phyloP scores from a whole-genome alignment of 2,797 vertebrate species.

The Monodelphis domestica region DNA sequence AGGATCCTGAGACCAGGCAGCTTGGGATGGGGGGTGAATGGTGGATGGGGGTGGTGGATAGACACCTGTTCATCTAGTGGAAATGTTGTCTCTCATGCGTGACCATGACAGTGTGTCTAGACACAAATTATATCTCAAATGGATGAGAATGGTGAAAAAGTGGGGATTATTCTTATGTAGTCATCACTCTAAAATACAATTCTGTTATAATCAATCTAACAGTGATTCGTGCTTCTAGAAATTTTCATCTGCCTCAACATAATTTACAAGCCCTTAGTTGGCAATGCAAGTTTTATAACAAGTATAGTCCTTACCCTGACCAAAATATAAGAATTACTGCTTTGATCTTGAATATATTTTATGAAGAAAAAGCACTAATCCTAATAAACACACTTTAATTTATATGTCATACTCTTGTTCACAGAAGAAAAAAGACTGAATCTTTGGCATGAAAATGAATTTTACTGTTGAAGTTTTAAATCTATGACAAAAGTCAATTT shows the following conservation, averaged over 20 bases:
- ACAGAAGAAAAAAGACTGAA: neutral
- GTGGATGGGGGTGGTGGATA: too few species aligned
- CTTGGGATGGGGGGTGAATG: neutral
- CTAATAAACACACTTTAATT: neutral
- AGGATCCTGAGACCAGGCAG: neutral
- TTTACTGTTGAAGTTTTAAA: neutral
- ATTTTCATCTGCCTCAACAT: neutral
- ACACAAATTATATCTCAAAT: neutral
- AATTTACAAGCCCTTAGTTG: neutral
- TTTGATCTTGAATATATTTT: neutral
- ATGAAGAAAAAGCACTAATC: neutral
- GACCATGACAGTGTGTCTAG: neutral
- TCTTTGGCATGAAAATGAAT: neutral
- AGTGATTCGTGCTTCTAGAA: neutral
- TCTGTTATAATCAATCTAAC: neutral
- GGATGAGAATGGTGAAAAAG: neutral
- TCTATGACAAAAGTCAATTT: neutral
- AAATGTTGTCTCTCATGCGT: neutral
- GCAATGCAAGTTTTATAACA: neutral
- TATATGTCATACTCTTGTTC: neutral
- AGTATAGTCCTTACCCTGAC: neutral
- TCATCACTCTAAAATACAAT: neutral
- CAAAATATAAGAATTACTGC: neutral
- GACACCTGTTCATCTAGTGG: neutral
- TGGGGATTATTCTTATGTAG: neutral